These are phyloP conservation scores for Labeo catla DNA, from an alignment of 2,113 vertebrate genomes.

Conservation along the genomic window DNA sequence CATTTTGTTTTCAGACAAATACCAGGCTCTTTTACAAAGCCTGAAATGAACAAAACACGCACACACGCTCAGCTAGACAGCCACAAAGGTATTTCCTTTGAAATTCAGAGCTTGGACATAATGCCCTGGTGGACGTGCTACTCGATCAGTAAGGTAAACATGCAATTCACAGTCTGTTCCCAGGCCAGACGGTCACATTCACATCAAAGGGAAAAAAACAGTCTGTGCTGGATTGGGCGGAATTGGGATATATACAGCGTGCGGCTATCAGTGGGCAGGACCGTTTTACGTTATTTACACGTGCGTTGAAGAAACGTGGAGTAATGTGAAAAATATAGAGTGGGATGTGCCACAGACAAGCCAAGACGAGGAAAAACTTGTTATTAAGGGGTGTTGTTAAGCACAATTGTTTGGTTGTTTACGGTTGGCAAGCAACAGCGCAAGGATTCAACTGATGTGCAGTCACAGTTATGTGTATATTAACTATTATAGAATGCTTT, in stretches of 20 bases:
- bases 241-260: neutral
- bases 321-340: neutral
- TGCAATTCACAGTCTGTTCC: slow-evolving; percentile 53
- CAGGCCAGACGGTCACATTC: slow-evolving; percentile 48
- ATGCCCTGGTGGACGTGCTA: slow-evolving; percentile 55
- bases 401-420: slow-evolving; percentile 8
- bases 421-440: neutral
- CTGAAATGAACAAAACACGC: slow-evolving; percentile 18
- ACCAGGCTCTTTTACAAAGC: slow-evolving; percentile 39
- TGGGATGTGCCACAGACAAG: neutral
- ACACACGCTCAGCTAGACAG: slow-evolving; percentile 36
- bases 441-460: neutral
- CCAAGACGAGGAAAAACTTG: neutral
- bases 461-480: neutral
- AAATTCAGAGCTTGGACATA: slow-evolving; percentile 49
- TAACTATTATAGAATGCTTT: neutral
- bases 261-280: neutral
- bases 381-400: slow-evolving; percentile 10
- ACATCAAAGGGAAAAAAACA: slow-evolving; percentile 59
- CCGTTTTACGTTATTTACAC: slow-evolving; percentile 3
- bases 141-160: slow-evolving; percentile 65
- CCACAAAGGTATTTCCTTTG: slow-evolving; percentile 54
- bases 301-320: neutral
- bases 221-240: slow-evolving; percentile 46
- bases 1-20: slow-evolving; percentile 47